Evolutionary conservation across 2,888 invertebrate genomes (phyloP).

Genomic region (Automeris io): DNA sequence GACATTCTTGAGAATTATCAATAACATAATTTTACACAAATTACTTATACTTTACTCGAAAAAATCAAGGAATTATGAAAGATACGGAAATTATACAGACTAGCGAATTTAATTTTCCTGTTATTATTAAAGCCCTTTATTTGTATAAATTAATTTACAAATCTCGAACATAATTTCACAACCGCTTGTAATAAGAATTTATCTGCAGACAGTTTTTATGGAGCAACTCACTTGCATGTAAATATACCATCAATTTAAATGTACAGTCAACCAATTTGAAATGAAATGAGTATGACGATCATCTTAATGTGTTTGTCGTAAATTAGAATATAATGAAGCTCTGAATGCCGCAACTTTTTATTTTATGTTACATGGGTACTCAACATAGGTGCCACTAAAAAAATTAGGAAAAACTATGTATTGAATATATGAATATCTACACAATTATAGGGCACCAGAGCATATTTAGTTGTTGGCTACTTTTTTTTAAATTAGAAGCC

Average conservation of each 20-base stretch:
- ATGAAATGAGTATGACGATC: too few species aligned
- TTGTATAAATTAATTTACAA: constrained; percentile 35
- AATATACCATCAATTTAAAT: constrained; percentile 17
- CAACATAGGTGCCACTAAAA: too few species aligned
- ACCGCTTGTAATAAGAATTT: constrained; percentile 34
- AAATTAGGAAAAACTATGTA: too few species aligned
- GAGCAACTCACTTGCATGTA: constrained; percentile 60
- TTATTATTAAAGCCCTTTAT: constrained; percentile 34
- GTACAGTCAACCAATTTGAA: too few species aligned
- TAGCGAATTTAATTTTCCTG: constrained; percentile 42
- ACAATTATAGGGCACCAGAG: too few species aligned
- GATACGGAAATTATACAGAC: constrained; percentile 26
- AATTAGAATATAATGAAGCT: too few species aligned
- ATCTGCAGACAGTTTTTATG: constrained; percentile 10
- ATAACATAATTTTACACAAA: constrained; percentile 7
- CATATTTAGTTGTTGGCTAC: too few species aligned
- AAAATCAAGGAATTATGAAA: constrained; percentile 1
- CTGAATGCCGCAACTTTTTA: too few species aligned
- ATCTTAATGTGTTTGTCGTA: too few species aligned
- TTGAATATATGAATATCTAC: too few species aligned
- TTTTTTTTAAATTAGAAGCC: too few species aligned
- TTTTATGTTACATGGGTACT: too few species aligned
- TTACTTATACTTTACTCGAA: neutral
- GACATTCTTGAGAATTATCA: constrained; percentile 13
- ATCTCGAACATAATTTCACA: constrained; percentile 60